Evolutionary conservation across 2,113 vertebrate species (phyloP).

Genomic region (Benitochromis conjunctus): DNA sequence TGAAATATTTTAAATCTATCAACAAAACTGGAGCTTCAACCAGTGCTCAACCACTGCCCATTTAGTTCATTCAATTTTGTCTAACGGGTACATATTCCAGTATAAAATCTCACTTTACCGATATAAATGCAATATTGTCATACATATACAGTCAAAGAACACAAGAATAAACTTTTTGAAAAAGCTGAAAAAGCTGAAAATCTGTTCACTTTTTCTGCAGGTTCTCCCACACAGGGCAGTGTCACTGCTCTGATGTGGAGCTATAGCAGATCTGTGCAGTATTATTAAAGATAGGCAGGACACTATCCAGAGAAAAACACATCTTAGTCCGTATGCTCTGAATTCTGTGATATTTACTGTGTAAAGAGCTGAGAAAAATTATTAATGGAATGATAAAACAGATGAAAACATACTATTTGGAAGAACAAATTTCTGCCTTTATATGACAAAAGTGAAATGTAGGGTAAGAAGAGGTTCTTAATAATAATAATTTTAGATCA

Average conservation of each 20-base stretch:
- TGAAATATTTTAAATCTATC: conserved; percentile 5
- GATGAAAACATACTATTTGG: not conserved
- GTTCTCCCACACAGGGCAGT: not conserved
- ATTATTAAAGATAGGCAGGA: not conserved
- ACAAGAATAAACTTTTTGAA: conserved; percentile 46
- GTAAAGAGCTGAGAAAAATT: not conserved
- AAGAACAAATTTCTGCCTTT: not conserved
- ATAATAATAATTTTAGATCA: not conserved
- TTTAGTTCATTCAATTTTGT: not conserved
- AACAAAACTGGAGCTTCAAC: not conserved
- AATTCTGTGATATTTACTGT: not conserved
- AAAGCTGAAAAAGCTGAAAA: conserved; percentile 7
- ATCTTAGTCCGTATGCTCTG: not conserved
- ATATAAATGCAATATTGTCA: conserved; percentile 34
- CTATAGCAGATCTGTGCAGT: not conserved
- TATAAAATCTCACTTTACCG: conserved; percentile 25
- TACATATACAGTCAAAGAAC: conserved; percentile 13
- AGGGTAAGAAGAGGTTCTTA: not conserved
- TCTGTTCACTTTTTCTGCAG: not conserved
- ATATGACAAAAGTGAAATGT: not conserved
- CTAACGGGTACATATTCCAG: conserved; percentile 26
- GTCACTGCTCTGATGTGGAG: not conserved
- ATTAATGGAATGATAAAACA: not conserved
- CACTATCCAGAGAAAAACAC: not conserved
- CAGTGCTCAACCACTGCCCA: not conserved